These are phyloP conservation scores for Hydrochoerus hydrochaeris DNA, from an alignment of 2,113 vertebrate species.

Conservation along the genomic window DNA sequence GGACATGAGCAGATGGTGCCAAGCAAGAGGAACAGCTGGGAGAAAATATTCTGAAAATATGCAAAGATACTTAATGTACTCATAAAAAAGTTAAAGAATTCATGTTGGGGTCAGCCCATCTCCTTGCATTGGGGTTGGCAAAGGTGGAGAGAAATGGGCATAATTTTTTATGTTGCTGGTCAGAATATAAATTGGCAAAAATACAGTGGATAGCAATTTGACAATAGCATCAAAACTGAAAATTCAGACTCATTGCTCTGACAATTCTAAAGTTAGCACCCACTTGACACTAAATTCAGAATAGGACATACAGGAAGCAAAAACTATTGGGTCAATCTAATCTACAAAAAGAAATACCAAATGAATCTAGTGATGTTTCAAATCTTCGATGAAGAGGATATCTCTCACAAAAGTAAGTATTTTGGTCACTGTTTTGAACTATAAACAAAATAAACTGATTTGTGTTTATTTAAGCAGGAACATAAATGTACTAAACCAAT, in stretches of 20 bases:
- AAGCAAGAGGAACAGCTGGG: constrained; percentile 11
- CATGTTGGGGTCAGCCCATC: not conserved
- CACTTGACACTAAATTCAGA: not conserved
- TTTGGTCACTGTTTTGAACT: not conserved
- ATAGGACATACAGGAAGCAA: not conserved
- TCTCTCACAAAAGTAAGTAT: not conserved
- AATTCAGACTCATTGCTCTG: not conserved
- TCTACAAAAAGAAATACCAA: not conserved
- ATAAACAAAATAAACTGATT: not conserved
- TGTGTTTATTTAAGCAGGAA: not conserved
- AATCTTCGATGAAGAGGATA: not conserved
- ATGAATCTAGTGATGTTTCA: not conserved
- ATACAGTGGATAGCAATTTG: not conserved
- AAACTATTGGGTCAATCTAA: not conserved
- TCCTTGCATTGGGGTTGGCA: not conserved
- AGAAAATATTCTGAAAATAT: not conserved
- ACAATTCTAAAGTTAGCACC: not conserved
- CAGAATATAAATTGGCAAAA: constrained; percentile 35
- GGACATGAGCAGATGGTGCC: not conserved
- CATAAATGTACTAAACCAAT: not conserved
- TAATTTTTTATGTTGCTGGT: not conserved
- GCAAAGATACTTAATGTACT: not conserved
- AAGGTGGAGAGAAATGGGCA: not conserved
- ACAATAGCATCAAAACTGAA: not conserved
- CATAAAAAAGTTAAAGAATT: constrained; percentile 7